These are phyloP conservation scores for Gastracanthus pulcherrimus DNA, from an alignment of 2,888 invertebrate species.

Conservation along the genomic window DNA sequence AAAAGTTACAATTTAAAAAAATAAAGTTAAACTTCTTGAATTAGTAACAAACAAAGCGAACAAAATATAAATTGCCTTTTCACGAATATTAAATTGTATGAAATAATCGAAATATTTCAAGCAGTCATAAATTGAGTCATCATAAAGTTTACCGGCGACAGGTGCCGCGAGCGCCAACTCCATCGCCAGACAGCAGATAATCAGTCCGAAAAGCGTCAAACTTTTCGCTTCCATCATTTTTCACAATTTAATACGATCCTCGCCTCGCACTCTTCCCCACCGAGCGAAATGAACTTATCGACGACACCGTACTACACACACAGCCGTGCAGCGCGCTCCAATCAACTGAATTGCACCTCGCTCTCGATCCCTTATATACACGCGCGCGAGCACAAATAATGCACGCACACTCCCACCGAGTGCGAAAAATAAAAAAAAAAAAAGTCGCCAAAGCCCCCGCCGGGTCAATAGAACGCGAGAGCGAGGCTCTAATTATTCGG, in stretches of 20 bases:
- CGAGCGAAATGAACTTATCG: conserved; percentile 8
- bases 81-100: background rate
- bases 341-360: conserved; percentile 31
- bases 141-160: background rate
- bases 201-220: background rate
- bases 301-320: background rate
- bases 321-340: background rate
- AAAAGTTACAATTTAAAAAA: too few relatives aligned
- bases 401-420: background rate
- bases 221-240: conserved; percentile 6
- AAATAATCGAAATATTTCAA: background rate
- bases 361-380: conserved; percentile 20
- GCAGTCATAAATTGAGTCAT: background rate
- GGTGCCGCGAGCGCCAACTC: background rate
- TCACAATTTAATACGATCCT: too few relatives aligned
- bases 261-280: too few relatives aligned
- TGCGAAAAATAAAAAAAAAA: too few relatives aligned
- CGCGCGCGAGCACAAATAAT: background rate
- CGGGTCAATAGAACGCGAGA: conserved; percentile 16
- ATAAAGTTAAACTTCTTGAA: too few relatives aligned
- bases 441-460: background rate
- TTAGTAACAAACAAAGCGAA: too few relatives aligned
- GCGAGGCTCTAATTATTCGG: conserved; percentile 32
- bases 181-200: background rate
- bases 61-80: background rate